Base-by-base conservation (phyloP, 2,797 vertebrate species). In the Cynodonichthys magdalenae region DNA sequence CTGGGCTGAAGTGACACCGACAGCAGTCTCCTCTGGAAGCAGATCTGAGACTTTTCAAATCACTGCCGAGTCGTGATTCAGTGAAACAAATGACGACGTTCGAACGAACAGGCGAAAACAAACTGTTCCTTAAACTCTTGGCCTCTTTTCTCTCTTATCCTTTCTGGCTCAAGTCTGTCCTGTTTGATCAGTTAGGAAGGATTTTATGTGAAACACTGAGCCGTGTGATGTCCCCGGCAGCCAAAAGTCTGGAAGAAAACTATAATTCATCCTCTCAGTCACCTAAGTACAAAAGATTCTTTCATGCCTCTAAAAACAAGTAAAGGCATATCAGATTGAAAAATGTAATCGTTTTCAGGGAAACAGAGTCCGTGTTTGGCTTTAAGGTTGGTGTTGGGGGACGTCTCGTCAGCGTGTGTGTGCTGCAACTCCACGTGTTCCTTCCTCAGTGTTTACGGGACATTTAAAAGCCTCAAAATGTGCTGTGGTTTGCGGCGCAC, bases 381-480 rank as follows among this genome's bases (percentile, higher is more conserved):
- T 74, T 12, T 50, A 46, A 53, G 39, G 56, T 19, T 46, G 3
- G 42, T 20, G 11, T 27, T 41, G 6, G 42, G 46, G 61, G 20
- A 29, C 15, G 50, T 66, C 41, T 66, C 64, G 79, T 79, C 54
- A 60, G 58, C 45, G 48, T 71, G 75, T 79, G 77, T 78, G 80
- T 71, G 73, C 63, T 74, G 75, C 53, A 71, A 79, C 81, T 67
- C 66, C 0, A 77, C 74, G 80, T 73, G 75, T 83, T 82, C 79
- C 87, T 80, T 64, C 71, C 17, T 55, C 73, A 61, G 85, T 85
- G 79, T 87, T 91, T 90, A 89, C 77, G 80, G 64, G 72, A 67
- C 59, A 62, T 87, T 84, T 88, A 81, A 90, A 90, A 83, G 80
- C 77, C 81, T 86, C 71, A 80, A 81, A 90, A 89, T 84, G 75